Evolutionary conservation across 1,140 invertebrate genomes (phyloP), one percentile per base, ranked within the genome.

Genomic region (Neodiprion pinetum): DNA sequence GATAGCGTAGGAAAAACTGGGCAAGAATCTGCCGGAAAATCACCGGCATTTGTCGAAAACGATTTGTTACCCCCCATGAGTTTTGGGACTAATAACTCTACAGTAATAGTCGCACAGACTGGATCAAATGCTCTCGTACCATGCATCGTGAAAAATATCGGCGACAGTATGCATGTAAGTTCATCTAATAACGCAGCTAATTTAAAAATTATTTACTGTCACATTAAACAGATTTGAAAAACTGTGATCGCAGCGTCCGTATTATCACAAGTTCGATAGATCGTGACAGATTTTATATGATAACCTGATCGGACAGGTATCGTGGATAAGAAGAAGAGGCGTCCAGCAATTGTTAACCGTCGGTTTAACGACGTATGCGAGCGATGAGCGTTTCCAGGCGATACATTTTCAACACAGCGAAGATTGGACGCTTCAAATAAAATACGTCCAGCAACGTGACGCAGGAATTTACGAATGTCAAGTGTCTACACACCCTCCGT

Each of bases 391-490:
- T 76, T 97, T 96, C 87, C 94, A 95, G 83, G 93, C 95, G 48
- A 93, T 94, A 80, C 95, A 96, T 89, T 91, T 95, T 81, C 94
- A 95, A 80, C 93, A 95, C 87, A 94, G 94, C 81, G 94, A 95
- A 91, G 95, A 96, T 85, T 97, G 95, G 95, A 94, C 94, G 49
- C 88, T 97, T 72, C 94, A 95, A 90, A 94, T 97, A 79, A 94
- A 94, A 84, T 95, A 92, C 87, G 94, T 96, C 48, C 94, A 95
- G 82, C 91, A 91, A 78, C 90, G 93, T 74, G 96, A 97, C 85
- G 93, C 92, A 17, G 95, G 95, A 48, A 86, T 92, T 72, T 97
- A 96, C 87, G 95, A 97, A 87, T 97, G 95, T 86, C 95, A 96
- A 90, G 93, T 97, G 14, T 96, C 95, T 47, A 95, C 95, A 40